phyloP scores from a whole-genome alignment of 2,113 vertebrate species.

The Albula goreensis region DNA sequence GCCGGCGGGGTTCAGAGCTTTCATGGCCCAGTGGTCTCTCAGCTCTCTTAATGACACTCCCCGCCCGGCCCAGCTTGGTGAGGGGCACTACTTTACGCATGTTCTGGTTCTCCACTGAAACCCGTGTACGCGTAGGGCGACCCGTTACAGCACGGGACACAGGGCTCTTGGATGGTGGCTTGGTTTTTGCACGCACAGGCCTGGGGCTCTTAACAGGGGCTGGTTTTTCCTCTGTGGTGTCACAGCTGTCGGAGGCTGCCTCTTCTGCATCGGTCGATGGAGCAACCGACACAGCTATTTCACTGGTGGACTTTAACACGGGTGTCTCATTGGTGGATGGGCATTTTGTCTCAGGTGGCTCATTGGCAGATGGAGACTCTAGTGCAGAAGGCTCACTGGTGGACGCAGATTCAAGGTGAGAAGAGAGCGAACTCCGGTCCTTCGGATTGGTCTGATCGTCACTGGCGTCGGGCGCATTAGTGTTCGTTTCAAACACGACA shows the following conservation, averaged over 20 bases:
- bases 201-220: slow-evolving; percentile 41
- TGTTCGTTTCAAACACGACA: slow-evolving; percentile 37
- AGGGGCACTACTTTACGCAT: slow-evolving; percentile 92
- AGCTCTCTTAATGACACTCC: slow-evolving; percentile 56
- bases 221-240: slow-evolving; percentile 55
- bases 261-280: slow-evolving; percentile 58
- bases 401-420: slow-evolving; percentile 62
- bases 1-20: slow-evolving; percentile 53
- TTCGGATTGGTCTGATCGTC: slow-evolving; percentile 40
- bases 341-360: slow-evolving; percentile 51
- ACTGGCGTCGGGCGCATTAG: slow-evolving; percentile 37
- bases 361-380: slow-evolving; percentile 38
- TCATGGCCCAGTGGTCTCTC: slow-evolving; percentile 67
- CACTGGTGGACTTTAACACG: slow-evolving; percentile 28
- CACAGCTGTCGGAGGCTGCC: slow-evolving; percentile 63
- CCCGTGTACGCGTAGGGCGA: slow-evolving; percentile 74
- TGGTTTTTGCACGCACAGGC: slow-evolving; percentile 56
- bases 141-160: slow-evolving; percentile 27
- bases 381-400: slow-evolving; percentile 53
- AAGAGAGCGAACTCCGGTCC: slow-evolving; percentile 64
- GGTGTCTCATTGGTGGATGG: slow-evolving; percentile 55
- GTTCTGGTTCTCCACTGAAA: slow-evolving; percentile 77
- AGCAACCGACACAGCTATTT: slow-evolving; percentile 35
- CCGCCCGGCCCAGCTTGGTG: slow-evolving; percentile 67
- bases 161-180: slow-evolving; percentile 56